Evolutionary conservation across 2,888 invertebrate genomes (phyloP).

Genomic region (Hofmannophila pseudospretella): DNA sequence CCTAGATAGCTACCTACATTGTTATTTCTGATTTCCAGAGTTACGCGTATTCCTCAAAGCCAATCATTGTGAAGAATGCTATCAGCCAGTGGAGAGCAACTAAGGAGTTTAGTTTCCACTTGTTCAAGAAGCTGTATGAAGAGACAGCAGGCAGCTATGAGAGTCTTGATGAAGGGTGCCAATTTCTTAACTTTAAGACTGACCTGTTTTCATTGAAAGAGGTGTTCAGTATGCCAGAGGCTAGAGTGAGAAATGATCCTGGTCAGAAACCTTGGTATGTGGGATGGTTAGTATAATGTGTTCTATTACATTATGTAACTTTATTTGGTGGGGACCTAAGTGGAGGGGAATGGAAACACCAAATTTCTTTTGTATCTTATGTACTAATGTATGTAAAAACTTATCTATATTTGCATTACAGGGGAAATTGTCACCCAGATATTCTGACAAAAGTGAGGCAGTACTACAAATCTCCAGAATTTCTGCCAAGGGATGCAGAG

Average conservation of each 20-base stretch:
- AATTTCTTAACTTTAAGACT: conserved; percentile 91
- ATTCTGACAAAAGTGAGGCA: conserved; percentile 84
- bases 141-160: conserved; percentile 83
- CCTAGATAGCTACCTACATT: too few species aligned
- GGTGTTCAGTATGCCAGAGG: conserved; percentile 85
- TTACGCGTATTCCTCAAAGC: conserved; percentile 87
- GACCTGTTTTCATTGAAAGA: conserved; percentile 86
- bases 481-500: conserved; percentile 93
- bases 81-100: conserved; percentile 87
- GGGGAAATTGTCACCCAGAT: conserved; percentile 93
- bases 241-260: conserved; percentile 78
- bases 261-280: conserved; percentile 90
- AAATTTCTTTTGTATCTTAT: background rate
- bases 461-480: conserved; percentile 89
- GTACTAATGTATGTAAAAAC: too few species aligned
- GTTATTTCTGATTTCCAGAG: conserved; percentile 29
- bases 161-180: conserved; percentile 87
- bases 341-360: background rate
- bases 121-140: conserved; percentile 84
- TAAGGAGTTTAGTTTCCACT: conserved; percentile 80
- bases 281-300: conserved; percentile 91
- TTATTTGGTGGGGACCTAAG: too few species aligned
- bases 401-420: too few species aligned
- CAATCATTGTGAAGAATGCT: conserved; percentile 87
- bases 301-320: too few species aligned